Evolutionary conservation across 2,797 vertebrate species (phyloP), one percentile per base, ranked within the genome.

Genomic region (Microchirus variegatus): DNA sequence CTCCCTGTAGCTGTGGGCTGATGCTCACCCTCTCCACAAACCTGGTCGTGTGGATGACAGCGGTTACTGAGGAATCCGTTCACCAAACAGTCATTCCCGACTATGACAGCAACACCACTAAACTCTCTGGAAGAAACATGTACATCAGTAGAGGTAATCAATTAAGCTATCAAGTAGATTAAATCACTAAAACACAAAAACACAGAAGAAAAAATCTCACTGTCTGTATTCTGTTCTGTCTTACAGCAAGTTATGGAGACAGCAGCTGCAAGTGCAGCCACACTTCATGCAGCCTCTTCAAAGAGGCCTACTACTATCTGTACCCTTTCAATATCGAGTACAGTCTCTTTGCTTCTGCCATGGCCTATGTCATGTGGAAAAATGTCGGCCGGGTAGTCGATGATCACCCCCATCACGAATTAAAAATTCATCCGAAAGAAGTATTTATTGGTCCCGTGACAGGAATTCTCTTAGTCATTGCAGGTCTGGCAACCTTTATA

Each of bases 301-400:
- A 97, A 79, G 85, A 93, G 0, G 95, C 94, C 14, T 97, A 93
- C 62, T 96, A 93, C 81, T 99, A 97, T 91, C 77, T 99, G 38
- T 97, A 99, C 62, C 97, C 97, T 12, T 98, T 99, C 84, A 99
- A 97, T 86, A 98, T 98, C 0, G 98, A 99, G 82, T 99, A 98
- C 89, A 96, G 96, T 54, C 95, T 99, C 75, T 98, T 99, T 5
- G 96, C 98, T 36, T 96, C 96, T 0, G 94, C 96, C 81, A 94
- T 98, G 95, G 82, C 96, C 59, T 99, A 96, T 0, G 91, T 99
- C 70, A 96, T 99, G 96, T 99, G 98, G 98, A 98, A 96, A 87
- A 99, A 99, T 0, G 95, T 99, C 0, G 96, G 96, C 3, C 92
- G 96, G 15, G 67, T 93, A 58, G 78, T 94, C 16, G 90, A 92